A percentile compares a stretch with the other conserved stretches of the same genome.
Conservation (phyloP, 2,888 invertebrate species). For the Rhynchonema sp. region DNA sequence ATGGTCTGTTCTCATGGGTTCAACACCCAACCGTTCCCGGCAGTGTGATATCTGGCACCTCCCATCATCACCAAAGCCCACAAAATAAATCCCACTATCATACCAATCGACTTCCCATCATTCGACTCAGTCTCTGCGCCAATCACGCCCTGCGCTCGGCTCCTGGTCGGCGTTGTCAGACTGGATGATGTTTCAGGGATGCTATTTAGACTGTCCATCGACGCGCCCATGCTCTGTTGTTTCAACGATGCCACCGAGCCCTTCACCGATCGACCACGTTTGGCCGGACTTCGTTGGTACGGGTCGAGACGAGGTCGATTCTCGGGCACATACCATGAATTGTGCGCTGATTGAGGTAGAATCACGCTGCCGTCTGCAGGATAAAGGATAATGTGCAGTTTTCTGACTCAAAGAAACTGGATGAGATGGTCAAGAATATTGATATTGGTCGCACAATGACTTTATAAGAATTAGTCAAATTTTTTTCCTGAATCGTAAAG, state of each 20-base stretch:
- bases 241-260: neutral
- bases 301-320: neutral
- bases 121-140: neutral
- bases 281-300: neutral
- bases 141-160: neutral
- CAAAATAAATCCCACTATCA: neutral
- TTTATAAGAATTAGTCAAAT: too few species aligned
- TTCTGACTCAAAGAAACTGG: too few species aligned
- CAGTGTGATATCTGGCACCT: too few species aligned
- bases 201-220: neutral
- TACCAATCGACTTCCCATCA: neutral
- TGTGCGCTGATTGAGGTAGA: neutral
- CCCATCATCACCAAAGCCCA: neutral
- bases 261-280: too few species aligned
- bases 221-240: neutral
- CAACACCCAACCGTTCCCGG: too few species aligned
- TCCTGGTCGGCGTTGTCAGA: too few species aligned
- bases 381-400: too few species aligned
- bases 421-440: too few species aligned
- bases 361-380: neutral
- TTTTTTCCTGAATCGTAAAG: too few species aligned
- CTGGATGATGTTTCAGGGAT: neutral
- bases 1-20: too few species aligned
- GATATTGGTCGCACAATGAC: too few species aligned
- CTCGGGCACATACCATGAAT: slow-evolving; percentile 1